Base-by-base conservation (phyloP, 2,888 invertebrate genomes). In the Epistrophella euchroma region DNA sequence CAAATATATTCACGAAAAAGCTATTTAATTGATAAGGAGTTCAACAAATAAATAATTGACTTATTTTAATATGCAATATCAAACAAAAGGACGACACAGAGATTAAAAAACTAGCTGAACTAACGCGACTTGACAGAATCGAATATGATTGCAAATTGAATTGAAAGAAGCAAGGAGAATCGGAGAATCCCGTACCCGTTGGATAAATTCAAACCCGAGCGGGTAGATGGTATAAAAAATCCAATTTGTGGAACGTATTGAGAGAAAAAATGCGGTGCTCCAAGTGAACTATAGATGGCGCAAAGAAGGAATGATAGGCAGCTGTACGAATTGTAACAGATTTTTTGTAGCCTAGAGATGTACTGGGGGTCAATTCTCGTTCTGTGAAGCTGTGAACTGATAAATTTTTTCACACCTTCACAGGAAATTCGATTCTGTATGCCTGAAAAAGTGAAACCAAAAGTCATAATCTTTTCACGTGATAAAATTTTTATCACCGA, bases 121-220 rank as follows among this genome's bases (percentile, higher is more conserved):
- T 70, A 11, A 64, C 72, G 25, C 43, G 56, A 85, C 80, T 71
- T 76, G 32, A 66, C 76, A 50, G 62, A 56, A 45, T 40, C 80
- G 60, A 85, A 85, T 45, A 66, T 60, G 47, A 43, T 76, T 76
- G 66, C 73, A 76, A 85, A 81, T 85, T 81, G 58, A 68, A 72
- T n/a, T n/a, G n/a, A n/a, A n/a, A n/a, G n/a, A n/a, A n/a, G n/a
- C n/a, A n/a, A n/a, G n/a, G n/a, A 58, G 32, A n/a, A 66, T 55
- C 35, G 47, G 47, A 47, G 45, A 66, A 56, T 76, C 79, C 84
- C 40, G 40, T 43, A 15, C 40, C 40, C 74, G 84, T 79, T 84
- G 79, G 19, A 37, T 5, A 74, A 83, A 70, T 83, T 83, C 78
- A 83, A 83, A 78, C 28, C 60, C 10, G 56, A 73, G 52, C 77